Base-by-base conservation (phyloP, 1,140 invertebrate species). In the Drosophila serrata region DNA sequence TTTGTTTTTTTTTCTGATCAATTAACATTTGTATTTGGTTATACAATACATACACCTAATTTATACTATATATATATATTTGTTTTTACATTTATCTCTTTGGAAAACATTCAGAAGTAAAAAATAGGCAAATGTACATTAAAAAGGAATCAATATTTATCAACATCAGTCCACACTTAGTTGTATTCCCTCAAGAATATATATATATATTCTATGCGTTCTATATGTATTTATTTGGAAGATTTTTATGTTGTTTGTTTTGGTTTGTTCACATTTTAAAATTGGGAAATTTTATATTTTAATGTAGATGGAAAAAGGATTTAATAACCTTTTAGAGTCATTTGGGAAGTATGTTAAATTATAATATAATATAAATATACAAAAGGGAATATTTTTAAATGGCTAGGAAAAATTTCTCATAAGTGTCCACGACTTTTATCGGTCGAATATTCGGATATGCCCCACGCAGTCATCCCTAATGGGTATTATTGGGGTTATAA, bases 401-500 rank as follows among this genome's bases (percentile, higher is more conserved):
- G 3, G 3, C 19, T 7, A 11, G 19, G 51, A 13, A 35, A 35
- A 13, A n/a, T 35, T 35, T 22, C 13, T 29, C 29, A 19, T 22
- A 22, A 35, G 24, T 51, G 57, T 22, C 12, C 29, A n/a, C 29
- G 19, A 27, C 58, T n/a, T n/a, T n/a, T n/a, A n/a, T n/a, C n/a
- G n/a, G n/a, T n/a, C n/a, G 33, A 45, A 12, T 2, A 19, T 27
- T 11, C 29, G 64, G 27, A 60, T 29, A 73, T 61, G 27, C 70
- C 56, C 19, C 37, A 29, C 3, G 19, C 13, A 4, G 9, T n/a
- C 13, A 29, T n/a, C 29, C 27, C 22, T 37, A 73, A 61, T 75
- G 70, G 69, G 58, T 75, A 75, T 55, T 53, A 53, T 51, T 53
- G 58, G 72, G 70, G 72, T 56, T 75, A 75, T 75, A 75, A 75